Evolutionary conservation across 1,140 invertebrate genomes (phyloP), one percentile per base, ranked within the genome.

Genomic region (Melitaea cinxia): DNA sequence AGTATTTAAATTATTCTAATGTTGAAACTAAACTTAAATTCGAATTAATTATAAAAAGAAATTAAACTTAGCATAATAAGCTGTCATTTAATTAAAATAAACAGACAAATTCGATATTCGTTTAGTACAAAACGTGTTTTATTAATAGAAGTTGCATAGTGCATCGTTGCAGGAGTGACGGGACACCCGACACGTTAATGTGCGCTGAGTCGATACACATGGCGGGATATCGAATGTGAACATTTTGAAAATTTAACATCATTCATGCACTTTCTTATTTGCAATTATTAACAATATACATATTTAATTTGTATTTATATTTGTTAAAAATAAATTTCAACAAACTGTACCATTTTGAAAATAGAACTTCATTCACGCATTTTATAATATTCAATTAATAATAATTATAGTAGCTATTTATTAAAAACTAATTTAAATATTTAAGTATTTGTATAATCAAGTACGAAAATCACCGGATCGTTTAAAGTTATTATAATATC

Each of bases 171-270:
- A 67, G 71, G 65, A 69, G 63, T 68, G 60, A 59, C 67, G 53
- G 68, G 80, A 73, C 75, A 83, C 64, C 74, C 75, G 81, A 83
- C 63, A 80, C 81, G 72, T 49, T 83, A 83, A 83, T 83, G 81
- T 63, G 71, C 68, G 63, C 30, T 78, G 81, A 83, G 70, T 56
- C 70, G 81, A 78, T 77, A 77, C 81, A 83, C 65, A 79, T 81
- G 81, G 77, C 69, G 60, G 69, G 70, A 75, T 73, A 75, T 77
- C 75, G 67, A 61, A 70, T 77, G 72, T 71, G 68, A 72, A 75
- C 75, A 77, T 75, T 75, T 76, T 73, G 66, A 68, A 75, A 67
- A 58, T 63, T 17, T 24, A 24, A 14, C 12, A n/a, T 47, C 42
- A 1, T 10, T 45, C 19, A 14, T 23, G 42, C n/a, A 12, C 9